Evolutionary conservation across 1,140 invertebrate genomes (phyloP), one percentile per base, ranked within the genome.

Genomic region (Colletes gigas): DNA sequence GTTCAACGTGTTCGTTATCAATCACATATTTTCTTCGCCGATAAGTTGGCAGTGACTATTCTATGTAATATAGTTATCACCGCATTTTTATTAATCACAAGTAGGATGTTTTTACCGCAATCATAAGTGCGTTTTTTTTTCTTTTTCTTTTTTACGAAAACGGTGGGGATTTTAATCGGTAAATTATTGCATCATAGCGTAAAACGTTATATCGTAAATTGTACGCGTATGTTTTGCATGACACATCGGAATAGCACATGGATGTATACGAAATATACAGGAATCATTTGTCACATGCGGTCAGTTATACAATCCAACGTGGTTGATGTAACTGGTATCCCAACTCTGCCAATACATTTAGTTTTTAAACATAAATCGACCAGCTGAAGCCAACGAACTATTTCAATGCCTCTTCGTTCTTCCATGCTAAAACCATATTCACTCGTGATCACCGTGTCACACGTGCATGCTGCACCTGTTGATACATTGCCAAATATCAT

Each of bases 401-500:
- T 21, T 4, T 8, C 12, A 55, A 44, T 66, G 4, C 12, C 47
- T 66, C 19, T 70, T 41, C 21, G 17, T 47, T 50, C n/a, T n/a
- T n/a, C 41, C 17, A n/a, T 50, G 5, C 52, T 41, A 4, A 30
- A 4, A 44, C 7, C 17, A 15, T 14, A 14, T 30, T 55, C 65
- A 17, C n/a, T 14, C 7, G 7, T 47, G 6, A 54, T 0, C 7
- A 4, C 12, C 30, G 15, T 63, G 21, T 63, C 6, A 9, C 14
- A 8, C 30, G 30, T 15, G 7, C 39, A 63, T 50, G 7, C 52
- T 65, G 15, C 71, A 80, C 78, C 78, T 80, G 78, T 80, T 80
- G 78, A 80, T 60, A 21, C 39, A 41, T 39, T 67, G 71, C 71
- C 71, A 67, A 80, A 74, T 67, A 60, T 73, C 54, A 0, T 10